These are phyloP conservation scores for Caenorhabditis sp. DNA, from an alignment of 2,888 invertebrate genomes.

Conservation along the genomic window DNA sequence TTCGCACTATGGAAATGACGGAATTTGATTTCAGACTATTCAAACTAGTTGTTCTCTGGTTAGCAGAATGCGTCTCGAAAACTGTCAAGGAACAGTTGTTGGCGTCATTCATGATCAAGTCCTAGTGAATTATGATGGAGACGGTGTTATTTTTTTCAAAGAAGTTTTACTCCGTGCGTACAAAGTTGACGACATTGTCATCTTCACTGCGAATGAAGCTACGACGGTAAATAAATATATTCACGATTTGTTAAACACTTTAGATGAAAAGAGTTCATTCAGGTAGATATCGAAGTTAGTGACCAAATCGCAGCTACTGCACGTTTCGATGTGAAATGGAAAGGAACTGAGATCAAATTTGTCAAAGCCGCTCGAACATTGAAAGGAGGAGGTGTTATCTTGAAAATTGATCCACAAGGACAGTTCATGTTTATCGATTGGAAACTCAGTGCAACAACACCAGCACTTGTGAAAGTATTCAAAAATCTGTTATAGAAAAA, in stretches of 20 bases:
- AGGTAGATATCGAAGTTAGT: constrained; percentile 25
- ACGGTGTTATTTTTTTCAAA: constrained; percentile 24
- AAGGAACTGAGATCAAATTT: constrained; percentile 37
- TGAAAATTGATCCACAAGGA: constrained; percentile 21
- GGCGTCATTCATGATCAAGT: constrained; percentile 25
- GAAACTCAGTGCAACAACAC: constrained; percentile 15
- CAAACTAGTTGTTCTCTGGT: too few relatives aligned
- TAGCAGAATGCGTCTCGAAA: neutral
- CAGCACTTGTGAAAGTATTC: constrained; percentile 11
- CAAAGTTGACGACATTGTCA: constrained; percentile 34
- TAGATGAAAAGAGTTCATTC: too few relatives aligned
- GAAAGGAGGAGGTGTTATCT: constrained; percentile 31
- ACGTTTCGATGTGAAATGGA: constrained; percentile 13
- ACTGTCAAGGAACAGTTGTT: constrained; percentile 23
- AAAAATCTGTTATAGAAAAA: too few relatives aligned
- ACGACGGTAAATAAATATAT: constrained; percentile 11
- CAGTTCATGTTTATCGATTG: constrained; percentile 33
- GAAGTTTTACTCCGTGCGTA: constrained; percentile 4
- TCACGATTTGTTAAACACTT: too few relatives aligned
- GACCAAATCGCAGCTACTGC: constrained; percentile 7
- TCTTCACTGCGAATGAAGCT: constrained; percentile 21
- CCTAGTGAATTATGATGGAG: constrained; percentile 15
- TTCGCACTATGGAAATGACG: too few relatives aligned
- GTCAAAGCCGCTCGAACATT: constrained; percentile 31
- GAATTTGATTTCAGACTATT: too few relatives aligned